Evolutionary conservation across 2,113 vertebrate genomes (phyloP).

Genomic region (Triplophysa dalaica): DNA sequence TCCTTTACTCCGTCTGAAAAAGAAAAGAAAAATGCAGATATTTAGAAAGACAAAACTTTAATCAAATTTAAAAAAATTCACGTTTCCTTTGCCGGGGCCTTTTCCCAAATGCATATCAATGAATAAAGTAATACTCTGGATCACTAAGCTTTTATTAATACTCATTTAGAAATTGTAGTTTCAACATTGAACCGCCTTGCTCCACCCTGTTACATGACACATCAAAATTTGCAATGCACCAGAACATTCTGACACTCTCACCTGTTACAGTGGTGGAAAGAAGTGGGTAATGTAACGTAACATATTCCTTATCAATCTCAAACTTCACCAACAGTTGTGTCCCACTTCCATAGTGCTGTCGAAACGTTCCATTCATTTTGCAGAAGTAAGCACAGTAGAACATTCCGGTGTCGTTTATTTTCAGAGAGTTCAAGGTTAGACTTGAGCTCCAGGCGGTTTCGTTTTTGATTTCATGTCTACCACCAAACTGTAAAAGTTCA

Average conservation of each 20-base stretch:
- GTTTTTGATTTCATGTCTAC: constrained; percentile 26
- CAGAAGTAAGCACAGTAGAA: constrained; percentile 52
- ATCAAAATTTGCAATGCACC: neutral
- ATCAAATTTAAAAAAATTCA: no score
- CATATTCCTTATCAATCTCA: neutral
- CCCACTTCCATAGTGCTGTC: constrained; percentile 36
- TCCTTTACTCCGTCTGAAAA: constrained; percentile 31
- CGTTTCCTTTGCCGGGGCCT: no score
- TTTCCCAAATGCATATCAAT: no score
- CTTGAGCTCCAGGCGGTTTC: neutral
- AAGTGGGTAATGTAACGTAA: neutral
- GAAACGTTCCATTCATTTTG: neutral
- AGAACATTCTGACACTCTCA: neutral
- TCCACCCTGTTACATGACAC: no score
- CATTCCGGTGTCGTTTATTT: constrained; percentile 40
- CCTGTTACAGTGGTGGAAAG: constrained; percentile 14
- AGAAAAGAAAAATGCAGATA: neutral
- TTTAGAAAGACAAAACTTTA: neutral
- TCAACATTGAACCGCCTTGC: no score
- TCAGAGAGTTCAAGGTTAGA: constrained; percentile 21
- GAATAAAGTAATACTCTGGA: no score
- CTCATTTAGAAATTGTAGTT: no score
- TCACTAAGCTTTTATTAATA: no score
- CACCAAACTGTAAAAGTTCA: constrained; percentile 5
- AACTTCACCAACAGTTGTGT: constrained; percentile 38